phyloP scores from a whole-genome alignment of 1,140 invertebrate genomes.

The Pararge aegeria region DNA sequence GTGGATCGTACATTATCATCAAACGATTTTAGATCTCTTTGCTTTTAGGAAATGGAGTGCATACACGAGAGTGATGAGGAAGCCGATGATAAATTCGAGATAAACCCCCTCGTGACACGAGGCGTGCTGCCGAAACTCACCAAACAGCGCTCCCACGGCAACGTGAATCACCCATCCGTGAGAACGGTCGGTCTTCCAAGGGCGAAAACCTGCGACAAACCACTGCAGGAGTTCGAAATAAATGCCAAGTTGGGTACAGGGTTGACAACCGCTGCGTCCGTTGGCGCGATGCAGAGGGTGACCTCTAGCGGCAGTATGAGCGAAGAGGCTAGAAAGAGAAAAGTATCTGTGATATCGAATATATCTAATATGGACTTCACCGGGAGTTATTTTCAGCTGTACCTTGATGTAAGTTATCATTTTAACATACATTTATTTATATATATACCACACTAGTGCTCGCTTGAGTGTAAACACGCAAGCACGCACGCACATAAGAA shows the following conservation, averaged over 20 bases:
- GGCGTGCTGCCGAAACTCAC: constrained; percentile 65
- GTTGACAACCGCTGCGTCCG: constrained; percentile 69
- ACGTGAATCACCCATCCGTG: constrained; percentile 71
- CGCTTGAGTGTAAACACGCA: not conserved
- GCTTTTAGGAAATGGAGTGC: constrained; percentile 81
- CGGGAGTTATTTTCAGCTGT: constrained; percentile 84
- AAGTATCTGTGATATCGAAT: constrained; percentile 85
- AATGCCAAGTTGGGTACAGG: constrained; percentile 45
- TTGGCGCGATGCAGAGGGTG: constrained; percentile 79
- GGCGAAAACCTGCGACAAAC: constrained; percentile 77
- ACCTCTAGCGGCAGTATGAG: constrained; percentile 75
- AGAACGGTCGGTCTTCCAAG: constrained; percentile 65
- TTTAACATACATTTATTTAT: not conserved
- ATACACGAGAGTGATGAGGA: constrained; percentile 82
- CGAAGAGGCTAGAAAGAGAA: constrained; percentile 77
- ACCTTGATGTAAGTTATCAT: constrained; percentile 79
- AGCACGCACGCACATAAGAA: not conserved
- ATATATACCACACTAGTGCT: not conserved
- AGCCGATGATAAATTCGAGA: constrained; percentile 75
- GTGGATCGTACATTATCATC: not conserved
- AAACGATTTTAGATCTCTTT: constrained; percentile 5
- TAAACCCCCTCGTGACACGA: constrained; percentile 61
- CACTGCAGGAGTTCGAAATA: constrained; percentile 77
- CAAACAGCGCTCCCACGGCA: constrained; percentile 58
- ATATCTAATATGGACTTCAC: constrained; percentile 86